These are phyloP conservation scores for Melinaea marsaeus DNA, from an alignment of 2,888 invertebrate genomes.

Conservation along the genomic window DNA sequence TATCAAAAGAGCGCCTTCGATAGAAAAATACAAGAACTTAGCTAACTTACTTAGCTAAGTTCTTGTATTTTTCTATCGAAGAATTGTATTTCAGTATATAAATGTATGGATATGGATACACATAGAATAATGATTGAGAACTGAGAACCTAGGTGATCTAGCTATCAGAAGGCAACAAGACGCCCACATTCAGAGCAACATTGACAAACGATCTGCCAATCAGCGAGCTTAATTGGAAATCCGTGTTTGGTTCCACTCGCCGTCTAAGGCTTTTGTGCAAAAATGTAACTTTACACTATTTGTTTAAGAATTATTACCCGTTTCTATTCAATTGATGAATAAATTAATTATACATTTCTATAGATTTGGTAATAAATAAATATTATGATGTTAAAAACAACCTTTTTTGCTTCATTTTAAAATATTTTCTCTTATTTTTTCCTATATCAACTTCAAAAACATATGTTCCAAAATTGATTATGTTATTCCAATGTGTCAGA, in stretches of 20 bases:
- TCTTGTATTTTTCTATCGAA: too few species aligned
- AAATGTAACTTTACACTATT: constrained; percentile 60
- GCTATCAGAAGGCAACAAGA: constrained; percentile 35
- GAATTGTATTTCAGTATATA: too few species aligned
- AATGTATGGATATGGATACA: too few species aligned
- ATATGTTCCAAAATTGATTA: too few species aligned
- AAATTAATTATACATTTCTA: not conserved
- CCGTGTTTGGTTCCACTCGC: constrained; percentile 73
- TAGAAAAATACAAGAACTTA: too few species aligned
- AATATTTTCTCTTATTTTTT: too few species aligned
- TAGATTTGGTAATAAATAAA: not conserved
- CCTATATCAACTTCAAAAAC: too few species aligned
- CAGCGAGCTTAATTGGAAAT: constrained; percentile 77
- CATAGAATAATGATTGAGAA: not conserved
- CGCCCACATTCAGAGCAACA: constrained; percentile 65
- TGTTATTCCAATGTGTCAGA: too few species aligned
- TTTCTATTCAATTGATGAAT: constrained; percentile 9
- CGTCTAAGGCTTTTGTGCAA: constrained; percentile 67
- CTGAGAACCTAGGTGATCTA: constrained; percentile 24
- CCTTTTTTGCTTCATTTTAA: too few species aligned
- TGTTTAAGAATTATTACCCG: constrained; percentile 26
- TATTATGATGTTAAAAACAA: too few species aligned
- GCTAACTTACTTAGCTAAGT: too few species aligned
- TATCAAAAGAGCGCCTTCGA: too few species aligned
- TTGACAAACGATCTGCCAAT: constrained; percentile 79